Evolutionary conservation across 2,797 vertebrate species (phyloP).

Genomic region (Pipistrellus kuhlii): DNA sequence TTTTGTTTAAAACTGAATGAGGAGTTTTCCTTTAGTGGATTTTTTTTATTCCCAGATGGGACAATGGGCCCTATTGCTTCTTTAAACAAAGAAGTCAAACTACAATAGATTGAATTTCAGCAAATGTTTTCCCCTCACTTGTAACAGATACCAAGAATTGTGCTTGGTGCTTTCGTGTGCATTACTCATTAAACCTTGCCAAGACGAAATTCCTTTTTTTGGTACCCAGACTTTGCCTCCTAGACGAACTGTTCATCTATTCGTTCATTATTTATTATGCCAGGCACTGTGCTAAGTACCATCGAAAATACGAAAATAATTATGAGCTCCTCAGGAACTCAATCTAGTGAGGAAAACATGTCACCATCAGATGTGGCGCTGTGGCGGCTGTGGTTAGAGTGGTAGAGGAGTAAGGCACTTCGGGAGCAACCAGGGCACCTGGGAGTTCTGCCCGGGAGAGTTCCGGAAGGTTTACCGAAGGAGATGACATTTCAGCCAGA

Average conservation of each 20-base stretch:
- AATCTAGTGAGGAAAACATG: background rate
- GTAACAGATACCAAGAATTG: constrained; percentile 23
- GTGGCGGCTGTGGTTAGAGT: background rate
- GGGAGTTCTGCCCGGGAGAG: background rate
- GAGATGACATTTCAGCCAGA: constrained; percentile 13
- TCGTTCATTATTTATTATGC: constrained; percentile 30
- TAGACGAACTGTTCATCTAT: background rate
- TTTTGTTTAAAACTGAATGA: constrained; percentile 60
- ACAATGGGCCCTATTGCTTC: constrained; percentile 16
- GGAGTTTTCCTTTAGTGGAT: constrained; percentile 21
- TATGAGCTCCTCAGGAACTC: background rate
- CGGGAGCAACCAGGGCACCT: background rate
- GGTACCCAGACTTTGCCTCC: background rate
- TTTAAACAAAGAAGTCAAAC: constrained; percentile 56
- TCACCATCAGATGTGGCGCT: background rate
- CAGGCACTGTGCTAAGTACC: constrained; percentile 42
- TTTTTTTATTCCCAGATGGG: background rate
- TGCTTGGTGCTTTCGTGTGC: constrained; percentile 17
- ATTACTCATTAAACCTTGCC: constrained; percentile 50
- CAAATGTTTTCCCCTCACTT: constrained; percentile 32
- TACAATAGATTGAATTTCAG: constrained; percentile 45
- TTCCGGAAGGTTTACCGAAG: background rate
- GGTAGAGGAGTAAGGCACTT: background rate
- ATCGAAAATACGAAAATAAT: constrained; percentile 7
- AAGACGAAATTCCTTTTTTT: background rate